Conservation (phyloP, 2,888 invertebrate genomes). For the Heteromurus nitidus region DNA sequence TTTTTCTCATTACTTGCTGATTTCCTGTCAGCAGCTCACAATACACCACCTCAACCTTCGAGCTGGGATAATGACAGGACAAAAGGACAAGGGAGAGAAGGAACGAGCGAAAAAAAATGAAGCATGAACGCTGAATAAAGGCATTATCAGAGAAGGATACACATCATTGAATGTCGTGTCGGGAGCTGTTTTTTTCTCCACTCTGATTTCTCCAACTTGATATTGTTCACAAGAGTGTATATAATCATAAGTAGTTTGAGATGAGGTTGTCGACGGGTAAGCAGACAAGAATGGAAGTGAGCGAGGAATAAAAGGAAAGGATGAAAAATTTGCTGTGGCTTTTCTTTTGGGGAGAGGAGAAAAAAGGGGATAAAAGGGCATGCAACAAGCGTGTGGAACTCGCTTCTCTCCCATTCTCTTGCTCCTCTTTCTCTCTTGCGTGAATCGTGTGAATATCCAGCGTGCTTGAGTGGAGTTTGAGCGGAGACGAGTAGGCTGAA, state of each 20-base stretch:
- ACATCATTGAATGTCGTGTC: slow-evolving; percentile 32
- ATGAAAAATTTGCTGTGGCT: slow-evolving; percentile 61
- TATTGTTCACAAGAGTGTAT: not conserved
- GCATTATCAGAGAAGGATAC: slow-evolving; percentile 24
- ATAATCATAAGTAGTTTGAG: slow-evolving; percentile 48
- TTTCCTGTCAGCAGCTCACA: not conserved
- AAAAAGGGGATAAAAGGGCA: slow-evolving; percentile 19
- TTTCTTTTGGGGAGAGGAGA: slow-evolving; percentile 23
- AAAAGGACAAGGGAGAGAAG: slow-evolving; percentile 14
- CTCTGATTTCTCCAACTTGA: not conserved
- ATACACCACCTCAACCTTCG: too few relatives aligned
- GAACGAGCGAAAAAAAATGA: not conserved
- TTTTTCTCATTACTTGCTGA: slow-evolving; percentile 17
- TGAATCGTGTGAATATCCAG: slow-evolving; percentile 18
- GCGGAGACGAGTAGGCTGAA: too few relatives aligned
- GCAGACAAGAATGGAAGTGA: slow-evolving; percentile 16
- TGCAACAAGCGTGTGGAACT: slow-evolving; percentile 45
- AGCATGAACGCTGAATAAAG: slow-evolving; percentile 11
- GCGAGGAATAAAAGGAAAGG: slow-evolving; percentile 12
- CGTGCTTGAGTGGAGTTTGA: slow-evolving; percentile 4
- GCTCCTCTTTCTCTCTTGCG: not conserved
- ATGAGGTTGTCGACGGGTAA: slow-evolving; percentile 38
- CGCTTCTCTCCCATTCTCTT: not conserved
- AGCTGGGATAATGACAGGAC: slow-evolving; percentile 26
- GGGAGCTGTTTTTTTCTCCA: slow-evolving; percentile 30